These are phyloP conservation scores for Mormyrops attenuatus DNA, from an alignment of 2,797 vertebrate genomes.

Conservation along the genomic window DNA sequence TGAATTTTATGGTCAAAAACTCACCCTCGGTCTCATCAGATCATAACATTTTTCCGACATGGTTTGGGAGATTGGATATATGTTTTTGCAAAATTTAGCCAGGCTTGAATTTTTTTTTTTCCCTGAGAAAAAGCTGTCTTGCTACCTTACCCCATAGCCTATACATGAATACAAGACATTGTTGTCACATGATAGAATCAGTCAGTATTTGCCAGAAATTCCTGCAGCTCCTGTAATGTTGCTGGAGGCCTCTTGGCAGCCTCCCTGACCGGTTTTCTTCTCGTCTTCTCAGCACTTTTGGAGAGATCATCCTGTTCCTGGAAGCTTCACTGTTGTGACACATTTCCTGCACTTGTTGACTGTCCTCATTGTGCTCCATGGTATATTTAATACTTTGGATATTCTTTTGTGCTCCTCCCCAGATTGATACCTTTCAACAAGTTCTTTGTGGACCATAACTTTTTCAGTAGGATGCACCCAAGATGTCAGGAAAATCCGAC, in stretches of 20 bases:
- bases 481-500: neutral
- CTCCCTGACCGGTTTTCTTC: neutral
- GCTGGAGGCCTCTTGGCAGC: neutral
- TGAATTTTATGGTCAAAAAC: neutral
- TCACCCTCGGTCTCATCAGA: neutral
- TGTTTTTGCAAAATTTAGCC: neutral
- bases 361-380: neutral
- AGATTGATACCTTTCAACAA: neutral
- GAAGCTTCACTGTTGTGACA: neutral
- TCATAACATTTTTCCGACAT: neutral
- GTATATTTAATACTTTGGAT: neutral
- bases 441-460: neutral
- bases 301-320: neutral
- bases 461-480: neutral
- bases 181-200: neutral
- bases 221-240: neutral
- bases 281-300: neutral
- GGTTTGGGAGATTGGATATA: neutral
- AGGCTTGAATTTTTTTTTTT: neutral
- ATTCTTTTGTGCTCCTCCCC: neutral
- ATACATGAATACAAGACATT: neutral
- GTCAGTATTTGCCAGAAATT: neutral
- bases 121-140: neutral
- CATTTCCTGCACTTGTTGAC: neutral
- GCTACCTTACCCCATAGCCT: neutral